A percentile compares a stretch with the other conserved stretches of the same genome.
Conservation (phyloP, 1,140 invertebrate genomes). For the Melitaea cinxia region DNA sequence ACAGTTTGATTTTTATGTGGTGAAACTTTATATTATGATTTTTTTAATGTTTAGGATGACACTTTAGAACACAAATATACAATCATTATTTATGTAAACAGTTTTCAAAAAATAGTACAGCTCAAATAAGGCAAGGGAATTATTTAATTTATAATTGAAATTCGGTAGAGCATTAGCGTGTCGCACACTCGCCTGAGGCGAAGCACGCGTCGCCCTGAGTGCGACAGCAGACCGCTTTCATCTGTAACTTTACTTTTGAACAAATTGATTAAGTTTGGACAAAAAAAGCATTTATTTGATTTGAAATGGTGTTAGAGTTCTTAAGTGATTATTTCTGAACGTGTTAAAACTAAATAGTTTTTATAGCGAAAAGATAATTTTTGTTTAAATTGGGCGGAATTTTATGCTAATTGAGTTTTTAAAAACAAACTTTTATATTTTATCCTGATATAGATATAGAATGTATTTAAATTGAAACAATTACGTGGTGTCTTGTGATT, state of each 20-base stretch:
- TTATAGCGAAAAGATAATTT: no score
- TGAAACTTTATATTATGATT: no score
- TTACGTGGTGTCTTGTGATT: neutral
- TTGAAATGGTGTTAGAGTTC: conserved; percentile 2
- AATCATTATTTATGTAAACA: neutral
- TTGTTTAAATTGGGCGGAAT: no score
- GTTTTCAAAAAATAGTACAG: no score
- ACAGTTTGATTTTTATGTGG: no score
- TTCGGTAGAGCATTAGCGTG: conserved; percentile 30
- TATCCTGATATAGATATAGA: no score
- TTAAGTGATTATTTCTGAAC: no score
- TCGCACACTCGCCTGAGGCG: conserved; percentile 46
- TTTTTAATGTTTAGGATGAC: no score
- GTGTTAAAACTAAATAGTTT: no score
- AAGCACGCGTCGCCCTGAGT: conserved; percentile 51
- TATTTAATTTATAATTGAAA: conserved; percentile 42
- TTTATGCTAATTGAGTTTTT: no score
- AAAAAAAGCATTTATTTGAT: conserved; percentile 3
- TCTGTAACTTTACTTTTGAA: conserved; percentile 32
- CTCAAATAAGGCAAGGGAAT: conserved; percentile 15
- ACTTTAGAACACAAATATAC: no score
- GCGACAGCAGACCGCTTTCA: conserved; percentile 39
- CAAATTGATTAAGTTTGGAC: conserved; percentile 20
- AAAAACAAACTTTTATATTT: no score
- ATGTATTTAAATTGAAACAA: neutral